Evolutionary conservation across 2,888 invertebrate genomes (phyloP), one percentile per base, ranked within the genome.

Genomic region (Macaria notata): DNA sequence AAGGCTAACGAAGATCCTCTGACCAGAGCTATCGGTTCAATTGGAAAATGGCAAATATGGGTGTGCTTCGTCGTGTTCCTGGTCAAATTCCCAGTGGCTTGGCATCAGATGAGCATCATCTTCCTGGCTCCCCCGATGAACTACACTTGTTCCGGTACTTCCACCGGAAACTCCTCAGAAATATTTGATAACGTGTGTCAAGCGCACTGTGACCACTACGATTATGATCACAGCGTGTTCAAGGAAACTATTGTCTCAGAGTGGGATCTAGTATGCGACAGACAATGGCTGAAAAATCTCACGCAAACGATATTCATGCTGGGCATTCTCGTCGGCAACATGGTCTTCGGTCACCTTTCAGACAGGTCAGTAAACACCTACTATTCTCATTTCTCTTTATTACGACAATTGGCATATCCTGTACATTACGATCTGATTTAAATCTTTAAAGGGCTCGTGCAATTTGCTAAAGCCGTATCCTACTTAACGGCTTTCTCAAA

Each of bases 21-120:
- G 19, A 93, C 95, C 41, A 93, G 92, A 68, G 93, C 94, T 3
- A 95, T 96, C 64, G 96, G 96, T 0, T 92, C 93, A 36, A 93
- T 96, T 56, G 95, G 95, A 4, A 92, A 92, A 72, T 96, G 96
- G 95, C 96, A 96, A 75, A 90, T 96, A 62, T 92, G 94, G 88
- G 92, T 96, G 50, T 95, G 95, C 66, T 83, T 93, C 48, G 92
- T 94, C 0, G 93, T 95, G 42, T 94, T 95, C 63, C 85, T 95
- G 7, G 93, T 94, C 53, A 96, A 96, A 81, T 95, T 96, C 73
- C 95, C 96, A 0, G 94, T 95, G 0, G 96, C 95, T 0, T 96
- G 96, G 95, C 95, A 96, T 75, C 95, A 96, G 72, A 92, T 96
- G 78, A 95, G 94, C 62, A 95, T 96, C 61, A 94, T 96, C 58